Evolutionary conservation across 2,113 vertebrate species (phyloP), one percentile per base, ranked within the genome.

Genomic region (Callorhinus ursinus): DNA sequence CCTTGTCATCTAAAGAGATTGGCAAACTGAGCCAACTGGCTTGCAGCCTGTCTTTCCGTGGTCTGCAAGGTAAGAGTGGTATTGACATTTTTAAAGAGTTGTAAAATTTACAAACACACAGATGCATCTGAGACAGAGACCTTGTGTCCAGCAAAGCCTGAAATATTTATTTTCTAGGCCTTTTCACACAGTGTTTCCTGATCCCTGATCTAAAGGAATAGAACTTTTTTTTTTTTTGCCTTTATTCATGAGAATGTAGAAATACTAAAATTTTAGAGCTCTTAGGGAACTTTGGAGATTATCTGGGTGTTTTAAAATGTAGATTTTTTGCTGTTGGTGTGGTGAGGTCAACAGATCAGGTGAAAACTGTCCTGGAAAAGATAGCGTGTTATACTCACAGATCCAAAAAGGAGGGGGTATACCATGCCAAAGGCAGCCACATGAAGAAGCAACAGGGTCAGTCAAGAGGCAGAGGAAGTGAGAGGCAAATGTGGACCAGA

Each of bases 341-440:
- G 36, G 12, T 22, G 28, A 88, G 26, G 21, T 42, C 42, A 57
- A 14, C 15, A 53, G n/a, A 79, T 22, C 5, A 59, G 53, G 69
- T 80, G 31, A n/a, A 5, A 49, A 3, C 11, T 33, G 33, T 24
- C 59, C 22, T 46, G 42, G 69, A 46, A 71, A 71, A 79, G 69
- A 46, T 6, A 16, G 26, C 53, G 31, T 65, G 26, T 57, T 81
- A 10, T 4, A 5, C 10, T 79, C 15, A n/a, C 6, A 19, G 82
- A 88, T 84, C 63, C 51, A 33, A 18, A 65, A 69, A 15, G 63
- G 16, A 85, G 46, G 10, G 69, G 18, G 3, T 28, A 22, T 0
- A 0, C 42, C 4, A 2, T 0, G 1, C 7, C 5, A 1, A 4
- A 26, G 90, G 19, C 2, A 0, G 28, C 21, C 33, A 7, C 0